Conservation (phyloP, 2,797 vertebrate species). For the Orientallactaga sibirica region DNA sequence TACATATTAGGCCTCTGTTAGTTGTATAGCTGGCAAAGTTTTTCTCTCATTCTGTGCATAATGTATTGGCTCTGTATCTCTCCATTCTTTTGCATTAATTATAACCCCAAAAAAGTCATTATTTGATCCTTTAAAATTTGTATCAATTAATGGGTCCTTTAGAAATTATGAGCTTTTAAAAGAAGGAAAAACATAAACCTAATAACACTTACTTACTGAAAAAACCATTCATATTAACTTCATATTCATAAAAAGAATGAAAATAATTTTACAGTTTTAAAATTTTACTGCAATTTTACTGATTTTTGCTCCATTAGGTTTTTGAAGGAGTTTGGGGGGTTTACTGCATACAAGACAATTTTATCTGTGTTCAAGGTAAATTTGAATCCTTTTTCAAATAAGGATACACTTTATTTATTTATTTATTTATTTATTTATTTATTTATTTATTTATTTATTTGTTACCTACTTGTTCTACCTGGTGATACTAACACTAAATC, state of each 20-base stretch:
- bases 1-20: no score
- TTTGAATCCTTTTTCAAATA: neutral
- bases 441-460: neutral
- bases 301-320: neutral
- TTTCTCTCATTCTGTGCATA: no score
- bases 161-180: slow-evolving; percentile 72
- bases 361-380: neutral
- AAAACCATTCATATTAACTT: slow-evolving; percentile 70
- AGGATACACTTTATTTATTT: neutral
- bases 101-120: neutral
- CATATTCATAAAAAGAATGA: slow-evolving; percentile 23
- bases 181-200: slow-evolving; percentile 50
- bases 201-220: slow-evolving; percentile 60
- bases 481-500: neutral
- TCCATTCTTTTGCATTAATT: no score
- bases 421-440: no score
- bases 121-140: slow-evolving; percentile 77
- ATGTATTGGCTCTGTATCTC: no score
- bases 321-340: neutral
- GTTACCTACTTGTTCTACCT: neutral
- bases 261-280: neutral
- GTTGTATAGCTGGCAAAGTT: no score
- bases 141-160: slow-evolving; percentile 69
- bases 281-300: neutral
- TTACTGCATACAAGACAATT: neutral